Evolutionary conservation across 2,888 invertebrate genomes (phyloP).

Genomic region (Mythimna loreyi): DNA sequence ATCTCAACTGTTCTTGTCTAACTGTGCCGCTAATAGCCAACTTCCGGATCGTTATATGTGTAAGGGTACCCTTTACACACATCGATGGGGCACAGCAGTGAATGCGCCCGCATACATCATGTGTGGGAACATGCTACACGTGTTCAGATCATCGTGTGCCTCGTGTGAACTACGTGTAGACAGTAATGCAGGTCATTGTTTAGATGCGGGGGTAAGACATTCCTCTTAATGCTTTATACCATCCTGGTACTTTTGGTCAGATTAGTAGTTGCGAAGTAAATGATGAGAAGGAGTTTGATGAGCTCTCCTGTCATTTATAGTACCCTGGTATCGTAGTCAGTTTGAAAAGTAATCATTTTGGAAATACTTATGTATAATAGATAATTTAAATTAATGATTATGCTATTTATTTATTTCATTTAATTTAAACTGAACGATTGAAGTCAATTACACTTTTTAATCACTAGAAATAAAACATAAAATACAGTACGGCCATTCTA

Average conservation of each 20-base stretch:
- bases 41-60: conserved; percentile 52
- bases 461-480: too few species aligned
- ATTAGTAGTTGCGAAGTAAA: not conserved
- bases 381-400: not conserved
- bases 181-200: conserved; percentile 69
- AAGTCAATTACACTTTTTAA: too few species aligned
- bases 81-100: conserved; percentile 60
- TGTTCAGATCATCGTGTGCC: conserved; percentile 72
- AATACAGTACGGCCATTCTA: too few species aligned
- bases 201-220: conserved; percentile 59
- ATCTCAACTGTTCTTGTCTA: conserved; percentile 2
- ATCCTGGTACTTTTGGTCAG: conserved; percentile 46
- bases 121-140: conserved; percentile 82
- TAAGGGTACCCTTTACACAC: conserved; percentile 49
- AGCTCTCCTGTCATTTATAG: not conserved
- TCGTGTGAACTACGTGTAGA: conserved; percentile 81
- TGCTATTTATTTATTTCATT: too few species aligned
- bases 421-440: too few species aligned
- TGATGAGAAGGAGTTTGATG: not conserved
- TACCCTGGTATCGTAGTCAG: not conserved
- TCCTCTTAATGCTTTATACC: conserved; percentile 46
- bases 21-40: conserved; percentile 34
- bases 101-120: conserved; percentile 83
- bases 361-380: not conserved
- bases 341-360: not conserved